These are phyloP conservation scores for Drosophila ambigua DNA, from an alignment of 1,140 invertebrate genomes.

Conservation along the genomic window DNA sequence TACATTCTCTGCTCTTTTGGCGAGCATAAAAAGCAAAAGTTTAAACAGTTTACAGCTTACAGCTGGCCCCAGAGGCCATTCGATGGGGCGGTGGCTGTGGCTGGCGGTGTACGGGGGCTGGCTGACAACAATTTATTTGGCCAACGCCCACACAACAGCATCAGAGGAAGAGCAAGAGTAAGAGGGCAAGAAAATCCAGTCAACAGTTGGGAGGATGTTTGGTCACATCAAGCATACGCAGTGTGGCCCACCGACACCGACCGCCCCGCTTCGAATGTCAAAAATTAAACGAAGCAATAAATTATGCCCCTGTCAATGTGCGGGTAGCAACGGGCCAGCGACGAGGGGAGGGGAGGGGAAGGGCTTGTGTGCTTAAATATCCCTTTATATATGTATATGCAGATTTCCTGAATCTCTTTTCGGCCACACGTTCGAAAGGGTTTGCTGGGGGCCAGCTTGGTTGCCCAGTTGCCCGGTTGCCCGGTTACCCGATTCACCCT, in stretches of 20 bases:
- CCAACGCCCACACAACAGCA: no score
- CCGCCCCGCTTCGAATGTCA: constrained; percentile 7
- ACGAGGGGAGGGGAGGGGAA: no score
- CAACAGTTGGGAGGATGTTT: constrained; percentile 10
- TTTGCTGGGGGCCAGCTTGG: constrained; percentile 5
- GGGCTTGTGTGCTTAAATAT: constrained; percentile 52
- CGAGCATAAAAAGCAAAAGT: constrained; percentile 61
- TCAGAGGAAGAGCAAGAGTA: no score
- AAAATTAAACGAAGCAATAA: constrained; percentile 65
- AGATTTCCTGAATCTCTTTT: constrained; percentile 59
- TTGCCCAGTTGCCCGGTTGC: neutral
- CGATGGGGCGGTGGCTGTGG: neutral
- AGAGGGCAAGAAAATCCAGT: no score
- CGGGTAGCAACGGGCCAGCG: neutral
- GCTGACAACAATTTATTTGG: constrained; percentile 12
- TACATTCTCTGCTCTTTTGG: constrained; percentile 23
- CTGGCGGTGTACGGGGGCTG: neutral
- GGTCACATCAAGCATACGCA: constrained; percentile 54
- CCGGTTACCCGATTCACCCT: constrained; percentile 17
- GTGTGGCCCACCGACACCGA: constrained; percentile 33
- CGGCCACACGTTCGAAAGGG: constrained; percentile 21
- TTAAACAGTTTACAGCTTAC: constrained; percentile 65
- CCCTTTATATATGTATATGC: constrained; percentile 54
- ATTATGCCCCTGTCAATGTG: constrained; percentile 58
- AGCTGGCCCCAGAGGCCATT: constrained; percentile 33